Percentiles rank a stretch among this genome's conserved stretches.
phyloP scores from a whole-genome alignment of 2,797 vertebrate genomes.

The Spinus olivaceus region DNA sequence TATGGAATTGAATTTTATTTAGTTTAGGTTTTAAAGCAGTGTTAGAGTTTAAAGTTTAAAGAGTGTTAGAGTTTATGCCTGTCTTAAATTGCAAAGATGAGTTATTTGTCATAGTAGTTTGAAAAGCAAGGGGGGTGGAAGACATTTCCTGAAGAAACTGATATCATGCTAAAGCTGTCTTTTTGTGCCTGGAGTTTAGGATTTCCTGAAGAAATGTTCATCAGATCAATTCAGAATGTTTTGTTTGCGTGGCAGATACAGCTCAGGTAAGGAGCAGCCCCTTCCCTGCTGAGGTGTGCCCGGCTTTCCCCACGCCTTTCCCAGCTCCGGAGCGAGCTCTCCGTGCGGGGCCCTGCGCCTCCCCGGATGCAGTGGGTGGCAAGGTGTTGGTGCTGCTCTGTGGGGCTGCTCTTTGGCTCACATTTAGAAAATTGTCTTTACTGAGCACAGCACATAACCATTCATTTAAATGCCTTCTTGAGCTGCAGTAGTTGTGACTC shows the following conservation, averaged over 20 bases:
- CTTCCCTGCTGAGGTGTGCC: fast-evolving
- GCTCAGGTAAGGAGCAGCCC: conserved; percentile 80
- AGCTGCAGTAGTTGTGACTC: neutral
- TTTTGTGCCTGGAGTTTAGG: conserved; percentile 70
- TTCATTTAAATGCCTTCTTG: neutral
- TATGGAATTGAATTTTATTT: neutral
- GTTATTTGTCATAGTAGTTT: neutral
- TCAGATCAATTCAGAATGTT: conserved; percentile 92
- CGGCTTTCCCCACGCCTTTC: fast-evolving
- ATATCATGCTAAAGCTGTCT: neutral
- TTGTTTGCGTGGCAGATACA: conserved; percentile 87
- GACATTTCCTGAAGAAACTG: neutral
- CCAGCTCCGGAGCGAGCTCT: fast-evolving
- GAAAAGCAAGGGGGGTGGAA: neutral
- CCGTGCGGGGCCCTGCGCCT: fast-evolving
- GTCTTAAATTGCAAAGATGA: neutral
- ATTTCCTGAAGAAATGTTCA: conserved; percentile 84
- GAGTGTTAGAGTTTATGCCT: neutral
- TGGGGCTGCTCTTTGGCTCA: neutral
- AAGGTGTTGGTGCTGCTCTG: neutral
- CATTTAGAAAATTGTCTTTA: neutral
- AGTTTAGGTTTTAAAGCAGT: neutral
- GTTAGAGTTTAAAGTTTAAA: neutral
- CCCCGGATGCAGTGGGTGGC: fast-evolving
- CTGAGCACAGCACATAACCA: neutral